Percentiles rank a stretch among this genome's conserved stretches.
These are phyloP conservation scores for Schizopygopsis malacanthus DNA, from an alignment of 2,797 vertebrate genomes.

Conservation along the genomic window DNA sequence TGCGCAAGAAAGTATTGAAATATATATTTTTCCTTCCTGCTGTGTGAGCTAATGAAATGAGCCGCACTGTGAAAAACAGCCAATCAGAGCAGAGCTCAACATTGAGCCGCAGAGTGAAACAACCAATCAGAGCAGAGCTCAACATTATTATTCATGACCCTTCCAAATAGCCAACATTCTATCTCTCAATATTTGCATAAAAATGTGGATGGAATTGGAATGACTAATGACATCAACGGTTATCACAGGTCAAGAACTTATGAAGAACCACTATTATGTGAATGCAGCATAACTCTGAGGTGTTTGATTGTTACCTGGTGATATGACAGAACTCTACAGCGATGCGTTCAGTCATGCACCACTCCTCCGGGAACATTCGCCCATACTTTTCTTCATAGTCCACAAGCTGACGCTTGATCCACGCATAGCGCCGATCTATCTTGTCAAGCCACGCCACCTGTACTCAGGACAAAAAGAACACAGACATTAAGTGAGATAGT, in stretches of 20 bases:
- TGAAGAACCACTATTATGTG: not conserved
- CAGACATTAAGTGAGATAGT: not conserved
- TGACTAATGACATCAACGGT: not conserved
- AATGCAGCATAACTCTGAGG: not conserved
- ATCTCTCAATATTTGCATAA: not conserved
- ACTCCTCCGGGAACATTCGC: slow-evolving; percentile 95
- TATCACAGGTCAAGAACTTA: not conserved
- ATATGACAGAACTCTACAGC: slow-evolving; percentile 97
- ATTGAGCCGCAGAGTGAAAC: too few species aligned
- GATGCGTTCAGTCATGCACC: slow-evolving; percentile 97
- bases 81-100: too few species aligned
- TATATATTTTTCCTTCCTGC: too few species aligned
- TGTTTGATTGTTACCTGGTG: slow-evolving; percentile 78
- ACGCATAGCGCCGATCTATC: slow-evolving; percentile 95
- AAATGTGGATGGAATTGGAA: not conserved
- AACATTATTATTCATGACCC: too few species aligned
- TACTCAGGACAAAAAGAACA: slow-evolving; percentile 9
- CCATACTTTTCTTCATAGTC: slow-evolving; percentile 98
- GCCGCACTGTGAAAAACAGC: too few species aligned
- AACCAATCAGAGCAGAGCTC: too few species aligned
- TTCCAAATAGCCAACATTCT: not conserved
- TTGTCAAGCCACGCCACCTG: slow-evolving; percentile 97
- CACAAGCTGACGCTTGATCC: slow-evolving; percentile 96
- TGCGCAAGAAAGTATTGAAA: too few species aligned
- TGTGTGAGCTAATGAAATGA: too few species aligned